Conservation (phyloP, 2,797 vertebrate genomes). For the Typhlichthys eigenmanni region DNA sequence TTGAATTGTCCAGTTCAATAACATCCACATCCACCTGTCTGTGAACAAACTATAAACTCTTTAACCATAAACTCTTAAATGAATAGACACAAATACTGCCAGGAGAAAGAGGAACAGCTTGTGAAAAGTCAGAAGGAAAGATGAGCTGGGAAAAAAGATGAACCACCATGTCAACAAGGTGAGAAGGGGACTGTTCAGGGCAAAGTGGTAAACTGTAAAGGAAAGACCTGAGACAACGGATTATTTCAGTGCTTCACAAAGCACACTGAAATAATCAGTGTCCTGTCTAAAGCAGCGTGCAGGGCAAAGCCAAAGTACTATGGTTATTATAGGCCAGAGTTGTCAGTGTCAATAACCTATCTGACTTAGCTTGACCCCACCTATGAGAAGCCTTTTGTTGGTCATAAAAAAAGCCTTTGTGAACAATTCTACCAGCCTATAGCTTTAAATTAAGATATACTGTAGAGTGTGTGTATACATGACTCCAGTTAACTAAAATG, state of each 20-base stretch:
- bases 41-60: constrained; percentile 9
- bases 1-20: constrained; percentile 22
- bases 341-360: constrained; percentile 27
- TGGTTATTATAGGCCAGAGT: constrained; percentile 38
- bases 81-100: background rate
- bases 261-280: constrained; percentile 27
- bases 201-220: too few relatives aligned
- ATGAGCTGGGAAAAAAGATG: background rate
- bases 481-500: too few relatives aligned
- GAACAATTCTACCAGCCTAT: background rate
- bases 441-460: background rate
- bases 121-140: background rate
- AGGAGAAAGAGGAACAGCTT: background rate
- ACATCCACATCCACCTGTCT: constrained; percentile 17
- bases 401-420: constrained; percentile 8
- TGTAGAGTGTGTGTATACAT: too few relatives aligned
- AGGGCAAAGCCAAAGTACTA: constrained; percentile 36
- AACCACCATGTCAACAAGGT: too few relatives aligned
- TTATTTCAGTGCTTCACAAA: background rate
- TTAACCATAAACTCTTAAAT: background rate
- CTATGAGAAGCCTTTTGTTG: constrained; percentile 15
- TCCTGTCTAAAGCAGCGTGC: background rate
- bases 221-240: too few relatives aligned
- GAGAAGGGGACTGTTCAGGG: too few relatives aligned
- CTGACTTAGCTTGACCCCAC: constrained; percentile 24